These are phyloP conservation scores for Saturnia japonica DNA, from an alignment of 2,888 invertebrate species.

Conservation along the genomic window DNA sequence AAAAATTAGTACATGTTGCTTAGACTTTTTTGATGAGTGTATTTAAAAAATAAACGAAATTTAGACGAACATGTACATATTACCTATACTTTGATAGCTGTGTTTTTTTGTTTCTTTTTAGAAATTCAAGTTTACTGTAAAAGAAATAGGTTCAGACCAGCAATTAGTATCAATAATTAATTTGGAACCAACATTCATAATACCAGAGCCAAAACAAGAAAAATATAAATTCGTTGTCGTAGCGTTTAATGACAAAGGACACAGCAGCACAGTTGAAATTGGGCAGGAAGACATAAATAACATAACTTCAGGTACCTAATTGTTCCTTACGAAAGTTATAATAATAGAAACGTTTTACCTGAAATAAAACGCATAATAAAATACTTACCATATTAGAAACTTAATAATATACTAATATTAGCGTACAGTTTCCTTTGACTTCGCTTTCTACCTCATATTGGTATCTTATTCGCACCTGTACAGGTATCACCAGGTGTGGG, in stretches of 20 bases:
- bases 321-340: no score
- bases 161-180: conserved; percentile 63
- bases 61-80: not conserved
- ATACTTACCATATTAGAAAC: no score
- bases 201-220: conserved; percentile 59
- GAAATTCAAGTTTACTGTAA: conserved; percentile 69
- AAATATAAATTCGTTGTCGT: conserved; percentile 62
- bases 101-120: conserved; percentile 39
- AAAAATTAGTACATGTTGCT: no score
- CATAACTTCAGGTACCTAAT: conserved; percentile 50
- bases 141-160: conserved; percentile 49
- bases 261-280: conserved; percentile 62
- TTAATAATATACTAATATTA: no score
- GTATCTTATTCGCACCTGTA: no score
- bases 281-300: conserved; percentile 54
- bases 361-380: no score
- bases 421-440: no score
- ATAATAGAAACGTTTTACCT: no score
- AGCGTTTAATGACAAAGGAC: conserved; percentile 72
- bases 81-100: not conserved
- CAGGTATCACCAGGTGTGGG: no score
- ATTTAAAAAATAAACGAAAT: no score
- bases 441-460: no score
- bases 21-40: no score
- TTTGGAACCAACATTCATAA: conserved; percentile 65